Evolutionary conservation across 2,113 vertebrate genomes (phyloP), one percentile per base, ranked within the genome.

Genomic region (Ameiurus melas): DNA sequence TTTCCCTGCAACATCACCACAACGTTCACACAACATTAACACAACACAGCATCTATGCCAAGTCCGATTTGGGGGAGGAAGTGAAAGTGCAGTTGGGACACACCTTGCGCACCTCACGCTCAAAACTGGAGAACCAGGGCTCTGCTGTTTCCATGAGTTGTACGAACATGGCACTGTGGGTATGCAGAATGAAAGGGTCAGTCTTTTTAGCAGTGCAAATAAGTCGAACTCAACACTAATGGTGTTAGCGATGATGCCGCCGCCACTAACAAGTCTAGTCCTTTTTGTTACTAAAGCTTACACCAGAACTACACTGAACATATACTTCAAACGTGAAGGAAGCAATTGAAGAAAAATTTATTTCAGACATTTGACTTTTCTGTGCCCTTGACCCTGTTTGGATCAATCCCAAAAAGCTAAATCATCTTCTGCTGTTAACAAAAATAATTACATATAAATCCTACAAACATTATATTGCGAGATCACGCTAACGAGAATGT

Each of bases 131-230:
- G 91, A 96, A 96, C 96, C 96, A 96, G 7, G 95, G 95, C 89
- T 96, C 96, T 43, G 95, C 94, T 1, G 96, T 96, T 43, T 96
- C 96, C 96, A 96, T 96, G 55, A 96, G 94, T 66, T 95, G 95
- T 1, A 95, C 95, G 93, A 96, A 96, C 94, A 96, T 93, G 87
- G 94, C 93, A 89, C 95, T 96, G 10, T n/a, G 55, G 85, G 22
- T 27, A 39, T 39, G 85, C 8, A 71, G 58, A 57, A 27, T 43
- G 75, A 17, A n/a, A 0, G 12, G 51, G 60, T 27, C 8, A 58
- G 27, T 68, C 7, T 30, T 62, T 64, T 47, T 1, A 86, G 36
- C 16, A 14, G 1, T 43, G 22, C 1, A 62, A 39, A n/a, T 62
- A 77, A 47, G 22, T 77, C 12, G 5, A 77, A 77, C 43, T 14